Percentiles rank a stretch among this genome's conserved stretches.
Conservation (phyloP, 2,888 invertebrate species). For the Aporophyla lueneburgensis region DNA sequence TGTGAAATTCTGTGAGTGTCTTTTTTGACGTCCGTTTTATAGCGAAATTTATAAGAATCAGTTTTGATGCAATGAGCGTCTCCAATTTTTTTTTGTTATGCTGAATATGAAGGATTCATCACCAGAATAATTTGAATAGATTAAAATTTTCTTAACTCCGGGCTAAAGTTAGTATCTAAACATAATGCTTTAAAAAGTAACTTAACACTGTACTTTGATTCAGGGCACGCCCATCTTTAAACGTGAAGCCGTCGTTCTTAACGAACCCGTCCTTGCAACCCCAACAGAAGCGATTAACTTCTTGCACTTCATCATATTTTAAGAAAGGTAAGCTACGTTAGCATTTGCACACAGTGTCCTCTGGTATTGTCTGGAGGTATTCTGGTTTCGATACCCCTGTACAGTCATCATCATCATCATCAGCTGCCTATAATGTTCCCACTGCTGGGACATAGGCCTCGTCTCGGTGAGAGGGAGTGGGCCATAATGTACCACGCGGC, state of each 20-base stretch:
- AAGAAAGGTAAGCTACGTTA: constrained; percentile 9
- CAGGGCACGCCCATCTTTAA: constrained; percentile 26
- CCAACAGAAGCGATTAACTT: constrained; percentile 7
- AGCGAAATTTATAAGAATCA: no score
- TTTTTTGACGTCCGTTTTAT: neutral
- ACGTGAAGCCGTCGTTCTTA: constrained; percentile 23
- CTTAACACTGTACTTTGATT: constrained; percentile 12
- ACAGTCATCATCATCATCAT: no score
- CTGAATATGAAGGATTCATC: no score
- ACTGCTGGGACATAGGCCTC: no score
- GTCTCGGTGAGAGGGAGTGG: no score
- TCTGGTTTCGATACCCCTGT: neutral
- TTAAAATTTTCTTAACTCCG: no score
- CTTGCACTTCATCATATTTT: constrained; percentile 19
- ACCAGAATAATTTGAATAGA: no score
- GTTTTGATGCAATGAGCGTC: neutral
- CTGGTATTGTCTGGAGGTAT: no score
- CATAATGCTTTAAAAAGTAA: no score
- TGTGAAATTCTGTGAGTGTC: constrained; percentile 71
- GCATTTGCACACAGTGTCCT: neutral
- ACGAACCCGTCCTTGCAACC: neutral
- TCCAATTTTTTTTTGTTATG: neutral
- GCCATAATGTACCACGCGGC: no score
- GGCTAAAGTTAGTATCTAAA: no score
- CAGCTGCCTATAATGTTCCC: no score